A percentile compares a stretch with the other conserved stretches of the same genome.
Conservation (phyloP, 1,140 invertebrate genomes). For the Aphis gossypii region DNA sequence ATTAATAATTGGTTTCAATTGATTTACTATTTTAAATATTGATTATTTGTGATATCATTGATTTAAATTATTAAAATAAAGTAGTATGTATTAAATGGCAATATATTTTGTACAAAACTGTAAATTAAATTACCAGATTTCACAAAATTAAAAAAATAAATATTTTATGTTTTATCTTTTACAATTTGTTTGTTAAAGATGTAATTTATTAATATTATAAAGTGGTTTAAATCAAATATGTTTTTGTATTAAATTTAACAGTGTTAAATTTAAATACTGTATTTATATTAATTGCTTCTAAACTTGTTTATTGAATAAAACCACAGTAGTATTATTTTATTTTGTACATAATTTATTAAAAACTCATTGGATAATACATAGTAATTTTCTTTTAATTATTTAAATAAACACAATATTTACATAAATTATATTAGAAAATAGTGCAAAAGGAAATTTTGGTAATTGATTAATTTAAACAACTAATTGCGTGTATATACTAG, state of each 20-base stretch:
- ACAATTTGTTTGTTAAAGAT: too few relatives aligned
- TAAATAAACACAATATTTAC: background rate
- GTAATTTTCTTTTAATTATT: background rate
- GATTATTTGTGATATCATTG: background rate
- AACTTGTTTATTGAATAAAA: background rate
- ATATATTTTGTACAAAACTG: background rate
- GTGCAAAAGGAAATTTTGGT: background rate
- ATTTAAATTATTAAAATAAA: background rate
- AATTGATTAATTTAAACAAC: background rate
- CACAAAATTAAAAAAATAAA: background rate
- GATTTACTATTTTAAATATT: background rate
- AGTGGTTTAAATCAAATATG: background rate
- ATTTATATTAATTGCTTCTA: background rate
- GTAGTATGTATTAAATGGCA: background rate
- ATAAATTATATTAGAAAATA: background rate
- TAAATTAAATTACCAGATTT: background rate
- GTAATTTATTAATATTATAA: background rate
- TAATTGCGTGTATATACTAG: background rate
- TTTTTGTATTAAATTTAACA: background rate
- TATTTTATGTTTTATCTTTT: background rate
- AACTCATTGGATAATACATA: background rate
- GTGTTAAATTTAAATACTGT: background rate
- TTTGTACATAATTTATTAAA: background rate
- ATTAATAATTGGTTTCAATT: background rate
- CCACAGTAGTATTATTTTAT: too few relatives aligned